Conservation (phyloP, 2,888 invertebrate species). For the Epirrhoe alternata region DNA sequence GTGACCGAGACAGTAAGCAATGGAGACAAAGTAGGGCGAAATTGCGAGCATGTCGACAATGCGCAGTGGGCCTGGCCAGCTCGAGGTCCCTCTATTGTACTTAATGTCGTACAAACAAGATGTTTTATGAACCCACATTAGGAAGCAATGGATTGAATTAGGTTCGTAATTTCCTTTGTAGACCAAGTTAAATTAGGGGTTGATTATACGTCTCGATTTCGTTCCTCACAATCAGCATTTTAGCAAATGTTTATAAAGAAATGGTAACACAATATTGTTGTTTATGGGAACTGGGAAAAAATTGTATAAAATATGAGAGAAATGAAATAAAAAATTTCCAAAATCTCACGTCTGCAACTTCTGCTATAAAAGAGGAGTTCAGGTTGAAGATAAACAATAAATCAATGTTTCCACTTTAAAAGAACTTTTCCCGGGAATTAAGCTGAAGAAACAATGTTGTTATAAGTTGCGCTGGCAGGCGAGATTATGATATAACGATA, state of each 20-base stretch:
- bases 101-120: constrained; percentile 73
- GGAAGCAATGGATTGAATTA: constrained; percentile 72
- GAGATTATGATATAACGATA: constrained; percentile 60
- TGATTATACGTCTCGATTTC: constrained; percentile 33
- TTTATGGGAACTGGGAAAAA: neutral
- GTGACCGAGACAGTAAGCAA: constrained; percentile 63
- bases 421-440: constrained; percentile 46
- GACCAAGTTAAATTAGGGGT: constrained; percentile 49
- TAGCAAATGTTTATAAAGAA: neutral
- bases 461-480: constrained; percentile 41
- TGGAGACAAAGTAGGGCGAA: constrained; percentile 74
- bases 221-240: neutral
- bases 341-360: neutral
- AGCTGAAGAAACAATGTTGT: constrained; percentile 53
- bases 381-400: constrained; percentile 48
- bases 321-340: neutral
- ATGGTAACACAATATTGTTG: too few species aligned
- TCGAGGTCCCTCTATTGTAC: constrained; percentile 64
- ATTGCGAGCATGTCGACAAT: constrained; percentile 67
- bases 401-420: constrained; percentile 57
- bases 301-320: neutral
- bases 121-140: constrained; percentile 79
- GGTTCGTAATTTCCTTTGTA: constrained; percentile 67
- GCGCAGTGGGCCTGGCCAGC: constrained; percentile 55
- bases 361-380: constrained; percentile 33